Base-by-base conservation (phyloP, 1,140 invertebrate species). In the Hypsibius dujardini region DNA sequence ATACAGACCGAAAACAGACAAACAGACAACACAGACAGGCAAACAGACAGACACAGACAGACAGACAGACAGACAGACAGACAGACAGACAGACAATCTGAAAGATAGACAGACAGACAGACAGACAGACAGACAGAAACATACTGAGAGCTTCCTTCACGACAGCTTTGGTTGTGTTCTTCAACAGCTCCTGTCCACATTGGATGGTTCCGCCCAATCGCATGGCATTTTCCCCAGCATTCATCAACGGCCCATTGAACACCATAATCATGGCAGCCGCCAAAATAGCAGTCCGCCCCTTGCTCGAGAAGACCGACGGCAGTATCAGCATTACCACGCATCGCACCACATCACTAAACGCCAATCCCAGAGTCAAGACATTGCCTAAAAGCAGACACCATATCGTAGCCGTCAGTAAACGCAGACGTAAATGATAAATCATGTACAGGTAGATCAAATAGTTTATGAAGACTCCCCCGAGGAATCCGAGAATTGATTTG, bases 201-300 rank as follows among this genome's bases (percentile, higher is more conserved):
- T 85, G 83, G 42, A 90, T 77, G 59, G 86, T 88, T 74, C 88
- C 84, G 0, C 86, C 84, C 47, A 92, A 79, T 1, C 89, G 84
- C 73, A 85, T 84, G 7, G 85, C 84, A 78, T 92, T 93, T 72
- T 85, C 83, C 15, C 88, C 77, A 2, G 86, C 87, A 77, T 91
- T 92, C 70, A 85, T 85, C 0, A 85, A 84, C 0, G 90, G 90
- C 12, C 89, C 88, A 1, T 84, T 86, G 15, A 90, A 76, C 1
- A 87, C 86, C 42, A 92, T 77, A n/a, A 90, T 83, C 62, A 90
- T 83, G 1, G 86, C 86, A 74, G 89, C 88, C 0, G 87, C 86
- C 28, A 91, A 80, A 1, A 92, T 75, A n/a, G 87, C 84, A 62
- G 86, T 85, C n/a, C 89, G 81, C 1, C 90, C 90, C 50, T 85